Evolutionary conservation across 2,113 vertebrate genomes (phyloP).

Genomic region (Orycteropus afer): DNA sequence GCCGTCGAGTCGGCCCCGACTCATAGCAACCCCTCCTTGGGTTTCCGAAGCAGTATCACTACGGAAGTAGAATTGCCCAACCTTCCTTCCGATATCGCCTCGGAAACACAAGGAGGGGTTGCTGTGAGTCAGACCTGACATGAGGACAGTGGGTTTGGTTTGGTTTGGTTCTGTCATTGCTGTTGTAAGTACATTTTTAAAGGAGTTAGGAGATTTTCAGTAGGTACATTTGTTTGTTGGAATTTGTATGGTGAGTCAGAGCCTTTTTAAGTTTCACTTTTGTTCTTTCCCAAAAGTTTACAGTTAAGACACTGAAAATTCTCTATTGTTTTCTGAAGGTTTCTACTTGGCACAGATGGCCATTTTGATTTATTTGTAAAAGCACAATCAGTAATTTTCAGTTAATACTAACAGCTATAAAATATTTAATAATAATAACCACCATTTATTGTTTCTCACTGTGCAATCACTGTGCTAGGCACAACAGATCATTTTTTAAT

Average conservation of each 20-base stretch:
- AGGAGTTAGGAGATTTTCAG: too few relatives aligned
- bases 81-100: too few relatives aligned
- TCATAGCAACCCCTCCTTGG: too few relatives aligned
- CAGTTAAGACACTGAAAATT: not conserved
- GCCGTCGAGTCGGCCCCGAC: too few relatives aligned
- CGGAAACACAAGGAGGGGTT: too few relatives aligned
- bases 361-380: not conserved
- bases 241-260: not conserved
- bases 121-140: too few relatives aligned
- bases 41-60: too few relatives aligned
- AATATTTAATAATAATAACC: not conserved
- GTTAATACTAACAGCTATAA: not conserved
- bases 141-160: too few relatives aligned
- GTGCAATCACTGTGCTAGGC: too few relatives aligned
- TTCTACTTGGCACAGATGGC: not conserved
- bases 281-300: not conserved
- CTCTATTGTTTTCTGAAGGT: not conserved
- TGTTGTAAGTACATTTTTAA: not conserved
- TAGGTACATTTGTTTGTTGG: too few relatives aligned
- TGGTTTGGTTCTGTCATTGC: not conserved
- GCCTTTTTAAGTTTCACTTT: not conserved
- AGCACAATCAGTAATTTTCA: not conserved
- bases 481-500: not conserved
- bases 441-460: not conserved
- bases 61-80: too few relatives aligned